Evolutionary conservation across 1,140 invertebrate genomes (phyloP), one percentile per base, ranked within the genome.

Genomic region (Meloidogyne exigua): DNA sequence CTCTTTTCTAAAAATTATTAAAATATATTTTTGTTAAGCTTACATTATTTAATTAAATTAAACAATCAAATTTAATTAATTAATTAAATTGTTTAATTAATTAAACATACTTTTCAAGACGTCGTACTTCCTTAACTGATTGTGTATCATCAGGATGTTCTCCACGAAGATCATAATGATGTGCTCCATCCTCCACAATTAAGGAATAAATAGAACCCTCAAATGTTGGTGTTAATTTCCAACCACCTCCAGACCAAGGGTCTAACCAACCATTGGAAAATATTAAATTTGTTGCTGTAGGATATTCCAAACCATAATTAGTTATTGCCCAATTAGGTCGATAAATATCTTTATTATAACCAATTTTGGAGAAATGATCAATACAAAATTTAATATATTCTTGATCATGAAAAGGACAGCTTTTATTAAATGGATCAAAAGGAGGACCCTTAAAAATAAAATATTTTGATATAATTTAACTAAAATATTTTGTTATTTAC

Each of bases 261-360:
- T 98, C 95, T 63, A 94, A 84, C 12, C 93, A 88, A 11, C 95
- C 94, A 88, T 96, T 96, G 81, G 93, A 95, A 88, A 75, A 89
- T 21, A 86, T 80, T 66, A 87, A 88, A 71, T 87, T 88, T 9
- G 78, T 65, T 94, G 92, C 78, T 95, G 94, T 87, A 94, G 95
- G 21, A 91, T 92, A 11, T 91, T 91, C 0, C 93, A 89, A 82
- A 4, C 95, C 94, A 88, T 94, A 98, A 72, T 92, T 90, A 3
- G 92, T 88, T 68, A 91, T 90, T 0, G 92, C 91, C 84, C 92
- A 91, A 71, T 92, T 84, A 15, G 90, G 88, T 11, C 91, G 88
- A 0, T 94, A 92, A 25, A 88, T 89, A 0, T 57, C 13, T 23
- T 25, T 32, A 62, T 36, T 36, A 49, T 32, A 73, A 13, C 57